Base-by-base conservation (phyloP, 2,797 vertebrate species). In the Oreochromis grahami region DNA sequence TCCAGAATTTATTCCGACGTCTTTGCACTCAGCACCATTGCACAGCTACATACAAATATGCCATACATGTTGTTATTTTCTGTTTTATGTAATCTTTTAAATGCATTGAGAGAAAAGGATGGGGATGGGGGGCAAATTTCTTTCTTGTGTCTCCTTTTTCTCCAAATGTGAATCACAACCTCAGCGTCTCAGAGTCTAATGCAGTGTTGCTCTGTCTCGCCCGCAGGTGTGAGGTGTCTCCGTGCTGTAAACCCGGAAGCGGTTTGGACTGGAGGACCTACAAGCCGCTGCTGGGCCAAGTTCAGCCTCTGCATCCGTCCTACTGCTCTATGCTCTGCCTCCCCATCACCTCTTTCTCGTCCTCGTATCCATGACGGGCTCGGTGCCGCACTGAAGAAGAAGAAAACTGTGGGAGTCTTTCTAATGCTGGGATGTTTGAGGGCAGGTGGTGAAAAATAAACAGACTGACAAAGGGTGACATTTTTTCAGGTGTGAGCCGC, bases 291-390 rank as follows among this genome's bases (percentile, higher is more conserved):
- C 95, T 81, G 3, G 93, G 95, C 17, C 93, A 85, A 52, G 86
- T 72, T 21, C 96, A 96, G 83, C 95, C 96, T 11, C 51, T 95
- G 1, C 91, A 96, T 72, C 94, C 96, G 0, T 96, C 97, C 79
- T 97, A 97, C 95, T 97, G 97, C 86, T 99, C 98, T 45, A 96
- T 99, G 81, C 97, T 99, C 87, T 99, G 98, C 91, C 96, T 99
- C 48, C 98, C 98, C 85, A 95, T 99, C 87, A 96, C 96, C 90
- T 98, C 97, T 8, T 99, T 99, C 96, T 97, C 97, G 0, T 96
- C 97, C 79, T 95, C 97, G 0, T 91, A 96, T 76, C 95, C 95
- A 0, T 99, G 96, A 96, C 50, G 11, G 7, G 7, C 26, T 24
- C 4, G 8, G 4, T 13, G 15, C 78, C 1, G 19, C 48, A 3